Percentiles rank a stretch among this genome's conserved stretches.
These are phyloP conservation scores for Acrocephalus scirpaceus DNA, from an alignment of 2,797 vertebrate species.

Conservation along the genomic window DNA sequence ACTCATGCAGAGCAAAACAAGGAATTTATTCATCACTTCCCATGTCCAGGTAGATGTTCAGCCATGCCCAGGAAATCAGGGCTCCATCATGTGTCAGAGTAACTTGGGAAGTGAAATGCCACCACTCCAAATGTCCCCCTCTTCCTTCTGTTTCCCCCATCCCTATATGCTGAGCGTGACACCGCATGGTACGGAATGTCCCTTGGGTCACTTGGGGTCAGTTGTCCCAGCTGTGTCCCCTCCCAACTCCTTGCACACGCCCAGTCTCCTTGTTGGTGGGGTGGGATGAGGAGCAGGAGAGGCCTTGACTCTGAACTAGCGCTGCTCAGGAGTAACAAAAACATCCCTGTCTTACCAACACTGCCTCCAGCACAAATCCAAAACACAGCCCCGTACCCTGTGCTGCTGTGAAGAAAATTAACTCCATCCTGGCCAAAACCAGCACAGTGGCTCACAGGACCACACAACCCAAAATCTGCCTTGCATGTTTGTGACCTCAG, in stretches of 20 bases:
- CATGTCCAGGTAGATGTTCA: not conserved
- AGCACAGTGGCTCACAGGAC: not conserved
- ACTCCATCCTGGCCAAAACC: not conserved
- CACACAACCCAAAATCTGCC: not conserved
- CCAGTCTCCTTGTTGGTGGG: not conserved
- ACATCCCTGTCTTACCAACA: not conserved
- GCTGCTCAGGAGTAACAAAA: accelerated
- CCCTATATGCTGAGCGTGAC: too few species aligned
- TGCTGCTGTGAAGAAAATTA: not conserved
- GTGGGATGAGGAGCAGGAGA: not conserved
- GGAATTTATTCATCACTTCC: not conserved
- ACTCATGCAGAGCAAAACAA: not conserved
- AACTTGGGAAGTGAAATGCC: not conserved
- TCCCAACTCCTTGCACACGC: accelerated
- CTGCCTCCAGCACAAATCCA: not conserved
- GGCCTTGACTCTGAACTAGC: not conserved
- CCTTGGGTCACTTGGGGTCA: not conserved
- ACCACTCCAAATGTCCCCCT: accelerated
- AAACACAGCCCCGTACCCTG: not conserved
- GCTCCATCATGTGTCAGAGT: accelerated
- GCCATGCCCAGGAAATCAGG: not conserved
- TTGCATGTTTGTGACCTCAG: not conserved
- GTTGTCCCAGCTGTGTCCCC: not conserved
- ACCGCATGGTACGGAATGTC: not conserved
- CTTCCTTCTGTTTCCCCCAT: not conserved